Percentiles rank a stretch among this genome's conserved stretches.
Conservation (phyloP, 23 tunicate genomes). For the Ciona savignyi region DNA sequence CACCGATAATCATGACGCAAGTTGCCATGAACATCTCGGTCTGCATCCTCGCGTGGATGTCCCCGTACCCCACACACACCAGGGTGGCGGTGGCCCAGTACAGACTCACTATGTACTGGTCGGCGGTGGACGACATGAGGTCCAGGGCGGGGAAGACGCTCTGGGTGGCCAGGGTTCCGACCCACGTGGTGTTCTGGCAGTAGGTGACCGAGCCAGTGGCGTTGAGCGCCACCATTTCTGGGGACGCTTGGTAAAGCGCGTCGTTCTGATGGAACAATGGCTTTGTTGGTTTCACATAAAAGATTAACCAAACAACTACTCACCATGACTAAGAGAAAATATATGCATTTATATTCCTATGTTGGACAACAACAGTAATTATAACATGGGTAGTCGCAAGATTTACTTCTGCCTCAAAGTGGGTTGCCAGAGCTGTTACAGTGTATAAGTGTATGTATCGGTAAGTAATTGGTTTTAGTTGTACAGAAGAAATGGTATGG, state of each 20-base stretch:
- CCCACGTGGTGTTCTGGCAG: slow-evolving; percentile 56
- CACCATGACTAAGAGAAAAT: too few species aligned
- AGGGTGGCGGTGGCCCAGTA: slow-evolving; percentile 85
- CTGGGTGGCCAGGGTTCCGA: slow-evolving; percentile 18
- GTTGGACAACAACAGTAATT: too few species aligned
- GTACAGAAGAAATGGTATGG: neutral
- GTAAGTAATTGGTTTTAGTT: too few species aligned
- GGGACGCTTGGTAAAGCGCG: slow-evolving; percentile 4
- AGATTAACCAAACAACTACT: too few species aligned
- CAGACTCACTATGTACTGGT: slow-evolving; percentile 68
- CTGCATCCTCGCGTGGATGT: slow-evolving; percentile 35
- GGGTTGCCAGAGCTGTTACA: too few species aligned
- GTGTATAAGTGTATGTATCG: too few species aligned
- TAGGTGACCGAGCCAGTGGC: slow-evolving; percentile 32
- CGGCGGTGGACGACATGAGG: slow-evolving; percentile 15
- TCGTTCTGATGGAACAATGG: slow-evolving; percentile 1
- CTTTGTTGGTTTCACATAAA: neutral
- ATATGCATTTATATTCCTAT: too few species aligned
- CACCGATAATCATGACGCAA: slow-evolving; percentile 42
- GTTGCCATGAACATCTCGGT: slow-evolving; percentile 54
- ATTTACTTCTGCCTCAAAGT: too few species aligned
- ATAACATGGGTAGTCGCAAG: too few species aligned
- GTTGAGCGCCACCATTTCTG: slow-evolving; percentile 17
- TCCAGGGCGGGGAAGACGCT: slow-evolving; percentile 40
- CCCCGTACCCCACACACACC: slow-evolving; percentile 73